phyloP scores from a whole-genome alignment of 2,113 vertebrate genomes.

The Cnemophilus loriae region DNA sequence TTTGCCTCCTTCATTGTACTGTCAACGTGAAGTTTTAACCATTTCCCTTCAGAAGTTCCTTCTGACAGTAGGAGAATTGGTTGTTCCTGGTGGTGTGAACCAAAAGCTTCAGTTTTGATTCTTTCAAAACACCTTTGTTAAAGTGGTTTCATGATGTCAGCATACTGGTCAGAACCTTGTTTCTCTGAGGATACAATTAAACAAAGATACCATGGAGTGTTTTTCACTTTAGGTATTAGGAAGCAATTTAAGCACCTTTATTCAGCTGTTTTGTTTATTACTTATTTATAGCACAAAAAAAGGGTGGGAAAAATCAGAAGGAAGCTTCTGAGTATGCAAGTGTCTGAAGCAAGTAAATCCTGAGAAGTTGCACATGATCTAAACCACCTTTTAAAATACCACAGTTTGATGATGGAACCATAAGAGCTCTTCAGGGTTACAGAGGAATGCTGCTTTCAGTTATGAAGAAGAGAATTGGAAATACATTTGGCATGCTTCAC shows the following conservation, averaged over 20 bases:
- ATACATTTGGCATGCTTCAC: background rate
- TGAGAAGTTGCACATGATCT: background rate
- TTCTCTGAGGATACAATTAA: background rate
- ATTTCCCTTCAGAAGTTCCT: background rate
- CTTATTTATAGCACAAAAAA: background rate
- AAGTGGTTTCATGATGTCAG: background rate
- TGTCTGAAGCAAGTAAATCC: background rate
- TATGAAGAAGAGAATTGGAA: background rate
- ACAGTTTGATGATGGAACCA: background rate
- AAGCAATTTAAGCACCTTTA: background rate
- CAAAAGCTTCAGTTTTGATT: background rate
- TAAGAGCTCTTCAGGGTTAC: background rate
- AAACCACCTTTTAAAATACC: background rate
- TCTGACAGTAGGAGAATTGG: background rate
- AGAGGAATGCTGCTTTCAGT: background rate
- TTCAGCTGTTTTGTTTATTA: background rate
- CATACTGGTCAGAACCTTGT: background rate
- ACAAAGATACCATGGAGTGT: background rate
- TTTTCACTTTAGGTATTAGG: background rate
- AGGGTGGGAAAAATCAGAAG: background rate
- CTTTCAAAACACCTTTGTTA: background rate
- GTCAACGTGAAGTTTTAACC: background rate
- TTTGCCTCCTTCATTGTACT: background rate
- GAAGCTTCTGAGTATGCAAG: background rate
- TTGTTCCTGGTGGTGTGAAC: background rate